Conservation (phyloP, 1,140 invertebrate species). For the Bombus soroeensis region DNA sequence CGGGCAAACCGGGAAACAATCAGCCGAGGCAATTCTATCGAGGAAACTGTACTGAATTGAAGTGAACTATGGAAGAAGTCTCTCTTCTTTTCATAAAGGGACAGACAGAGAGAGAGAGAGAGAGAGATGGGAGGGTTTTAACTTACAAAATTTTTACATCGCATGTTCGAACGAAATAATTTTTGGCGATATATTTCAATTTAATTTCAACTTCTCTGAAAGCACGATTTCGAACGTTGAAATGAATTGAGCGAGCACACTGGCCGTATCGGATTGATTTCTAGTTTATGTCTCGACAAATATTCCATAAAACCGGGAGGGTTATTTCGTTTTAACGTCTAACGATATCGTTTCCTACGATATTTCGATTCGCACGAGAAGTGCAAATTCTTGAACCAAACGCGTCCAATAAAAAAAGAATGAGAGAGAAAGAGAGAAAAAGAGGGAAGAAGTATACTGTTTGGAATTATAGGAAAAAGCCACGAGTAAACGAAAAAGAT, state of each 20-base stretch:
- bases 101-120: too few species aligned
- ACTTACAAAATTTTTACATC: not conserved
- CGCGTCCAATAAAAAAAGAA: not conserved
- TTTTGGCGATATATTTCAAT: not conserved
- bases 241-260: conserved; percentile 6
- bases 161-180: not conserved
- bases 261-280: conserved; percentile 25
- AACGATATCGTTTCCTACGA: not conserved
- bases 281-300: conserved; percentile 50
- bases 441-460: not conserved
- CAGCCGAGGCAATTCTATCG: not conserved
- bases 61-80: not conserved
- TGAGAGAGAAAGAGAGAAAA: not conserved
- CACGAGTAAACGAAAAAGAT: not conserved
- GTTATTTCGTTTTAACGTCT: conserved; percentile 38
- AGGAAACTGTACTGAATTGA: not conserved
- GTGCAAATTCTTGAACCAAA: too few species aligned
- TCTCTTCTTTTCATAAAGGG: not conserved
- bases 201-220: not conserved
- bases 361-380: not conserved
- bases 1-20: not conserved
- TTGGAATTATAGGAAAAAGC: not conserved
- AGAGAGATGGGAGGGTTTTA: rapidly evolving
- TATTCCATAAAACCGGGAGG: conserved; percentile 32
- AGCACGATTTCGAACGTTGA: not conserved